Conservation (phyloP, 2,797 vertebrate species). For the Gobio occitaniae region DNA sequence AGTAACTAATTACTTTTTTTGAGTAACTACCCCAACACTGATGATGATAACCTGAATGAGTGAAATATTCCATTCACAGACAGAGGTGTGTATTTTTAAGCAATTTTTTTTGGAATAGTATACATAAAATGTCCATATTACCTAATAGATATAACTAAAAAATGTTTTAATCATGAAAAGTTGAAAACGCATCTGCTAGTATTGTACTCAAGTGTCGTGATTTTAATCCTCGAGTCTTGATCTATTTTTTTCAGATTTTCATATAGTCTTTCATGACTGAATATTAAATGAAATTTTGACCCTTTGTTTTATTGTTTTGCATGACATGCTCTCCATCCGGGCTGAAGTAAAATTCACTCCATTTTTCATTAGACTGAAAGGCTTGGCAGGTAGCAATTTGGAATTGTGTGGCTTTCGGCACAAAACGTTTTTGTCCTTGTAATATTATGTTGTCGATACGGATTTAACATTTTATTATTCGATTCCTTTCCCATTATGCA, state of each 20-base stretch:
- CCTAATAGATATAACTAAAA: too few species aligned
- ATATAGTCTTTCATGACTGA: slow-evolving; percentile 33
- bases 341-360: slow-evolving; percentile 65
- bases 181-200: too few species aligned
- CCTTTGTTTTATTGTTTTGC: slow-evolving; percentile 64
- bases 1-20: too few species aligned
- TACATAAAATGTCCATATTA: too few species aligned
- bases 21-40: too few species aligned
- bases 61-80: too few species aligned
- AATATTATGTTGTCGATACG: slow-evolving; percentile 27
- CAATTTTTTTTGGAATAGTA: too few species aligned
- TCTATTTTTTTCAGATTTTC: background rate
- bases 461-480: slow-evolving; percentile 30
- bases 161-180: too few species aligned
- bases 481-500: background rate
- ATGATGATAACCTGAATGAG: too few species aligned
- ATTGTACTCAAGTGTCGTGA: background rate
- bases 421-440: slow-evolving; percentile 32
- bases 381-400: slow-evolving; percentile 65
- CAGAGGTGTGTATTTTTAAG: too few species aligned
- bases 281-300: slow-evolving; percentile 62
- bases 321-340: slow-evolving; percentile 23
- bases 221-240: background rate
- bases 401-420: slow-evolving; percentile 61
- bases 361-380: slow-evolving; percentile 54